phyloP scores from a whole-genome alignment of 2,888 invertebrate species.

The Agrotis clavis region DNA sequence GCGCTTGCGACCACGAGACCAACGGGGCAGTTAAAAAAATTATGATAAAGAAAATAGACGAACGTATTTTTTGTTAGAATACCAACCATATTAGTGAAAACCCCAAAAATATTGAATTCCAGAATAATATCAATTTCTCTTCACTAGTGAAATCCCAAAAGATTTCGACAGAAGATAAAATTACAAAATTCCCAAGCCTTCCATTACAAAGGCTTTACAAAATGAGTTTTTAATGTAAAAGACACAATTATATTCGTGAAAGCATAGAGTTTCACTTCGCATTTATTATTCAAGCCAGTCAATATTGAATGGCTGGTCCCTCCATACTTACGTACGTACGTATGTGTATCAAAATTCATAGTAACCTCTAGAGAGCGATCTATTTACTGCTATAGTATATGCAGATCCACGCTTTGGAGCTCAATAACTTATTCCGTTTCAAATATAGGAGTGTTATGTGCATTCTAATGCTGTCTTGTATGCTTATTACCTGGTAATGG shows the following conservation, averaged over 20 bases:
- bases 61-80: no score
- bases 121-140: not conserved
- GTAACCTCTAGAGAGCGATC: conserved; percentile 64
- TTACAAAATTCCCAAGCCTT: conserved; percentile 12
- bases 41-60: no score
- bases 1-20: no score
- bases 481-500: conserved; percentile 20
- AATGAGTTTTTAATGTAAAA: conserved; percentile 27
- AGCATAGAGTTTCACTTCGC: conserved; percentile 57
- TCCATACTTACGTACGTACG: conserved; percentile 47
- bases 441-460: conserved; percentile 50
- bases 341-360: conserved; percentile 67
- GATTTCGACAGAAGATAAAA: not conserved
- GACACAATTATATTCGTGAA: conserved; percentile 50
- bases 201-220: not conserved
- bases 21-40: no score
- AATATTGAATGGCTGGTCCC: conserved; percentile 64
- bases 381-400: conserved; percentile 64
- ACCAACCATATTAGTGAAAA: not conserved
- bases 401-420: conserved; percentile 69
- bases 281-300: conserved; percentile 68
- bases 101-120: not conserved
- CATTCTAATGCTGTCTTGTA: conserved; percentile 24
- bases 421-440: conserved; percentile 73
- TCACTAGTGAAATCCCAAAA: not conserved